Percentiles rank a stretch among this genome's conserved stretches.
Evolutionary conservation across 2,888 invertebrate species (phyloP).

Genomic region (Agonopterix alstromeriana): DNA sequence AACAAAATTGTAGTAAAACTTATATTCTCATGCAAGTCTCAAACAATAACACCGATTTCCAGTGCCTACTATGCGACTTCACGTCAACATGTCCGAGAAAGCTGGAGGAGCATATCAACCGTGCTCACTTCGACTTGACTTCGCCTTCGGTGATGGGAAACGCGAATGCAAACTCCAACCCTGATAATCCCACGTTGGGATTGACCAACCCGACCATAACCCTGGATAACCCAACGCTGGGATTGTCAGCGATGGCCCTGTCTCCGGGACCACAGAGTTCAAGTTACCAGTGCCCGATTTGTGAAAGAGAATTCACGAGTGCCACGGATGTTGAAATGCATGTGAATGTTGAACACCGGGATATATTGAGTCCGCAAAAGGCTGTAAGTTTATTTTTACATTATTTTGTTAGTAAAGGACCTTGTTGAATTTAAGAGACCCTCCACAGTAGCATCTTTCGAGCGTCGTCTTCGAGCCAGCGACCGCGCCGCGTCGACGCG

Average conservation of each 20-base stretch:
- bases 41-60: slow-evolving; percentile 25
- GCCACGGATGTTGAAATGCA: slow-evolving; percentile 89
- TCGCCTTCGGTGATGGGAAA: slow-evolving; percentile 80
- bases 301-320: slow-evolving; percentile 82
- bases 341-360: slow-evolving; percentile 90
- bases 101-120: slow-evolving; percentile 89
- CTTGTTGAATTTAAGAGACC: no score
- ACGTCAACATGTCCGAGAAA: slow-evolving; percentile 83
- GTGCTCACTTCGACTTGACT: slow-evolving; percentile 88
- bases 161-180: slow-evolving; percentile 44
- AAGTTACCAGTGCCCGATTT: slow-evolving; percentile 86
- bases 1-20: no score
- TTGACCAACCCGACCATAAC: slow-evolving; percentile 39
- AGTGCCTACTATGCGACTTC: slow-evolving; percentile 88
- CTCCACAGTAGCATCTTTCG: no score
- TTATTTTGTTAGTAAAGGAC: background rate
- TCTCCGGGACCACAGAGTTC: slow-evolving; percentile 66
- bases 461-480: no score
- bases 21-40: background rate
- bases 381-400: slow-evolving; percentile 31
- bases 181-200: slow-evolving; percentile 40
- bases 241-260: slow-evolving; percentile 58
- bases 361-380: slow-evolving; percentile 83
- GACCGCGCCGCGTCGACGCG: no score
- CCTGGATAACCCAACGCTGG: slow-evolving; percentile 36